phyloP scores from a whole-genome alignment of 2,888 invertebrate genomes.

The Bombylius discolor region DNA sequence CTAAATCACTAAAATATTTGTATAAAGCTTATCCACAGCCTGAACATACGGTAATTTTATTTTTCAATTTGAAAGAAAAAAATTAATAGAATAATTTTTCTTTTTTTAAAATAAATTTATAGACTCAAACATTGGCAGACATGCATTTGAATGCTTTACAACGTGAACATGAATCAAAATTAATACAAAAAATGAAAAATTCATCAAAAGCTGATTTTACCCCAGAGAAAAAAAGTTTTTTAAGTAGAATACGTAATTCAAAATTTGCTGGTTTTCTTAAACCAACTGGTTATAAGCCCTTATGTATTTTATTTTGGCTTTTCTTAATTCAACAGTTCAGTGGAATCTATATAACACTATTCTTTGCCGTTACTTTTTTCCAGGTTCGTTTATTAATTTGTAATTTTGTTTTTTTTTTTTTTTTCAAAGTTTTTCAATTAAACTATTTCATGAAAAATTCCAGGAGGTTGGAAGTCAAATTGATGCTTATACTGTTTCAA shows the following conservation, averaged over 20 bases:
- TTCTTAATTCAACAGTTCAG: constrained; percentile 48
- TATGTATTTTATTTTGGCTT: constrained; percentile 41
- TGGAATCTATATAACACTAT: constrained; percentile 48
- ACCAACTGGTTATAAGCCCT: constrained; percentile 47
- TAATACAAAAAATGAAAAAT: constrained; percentile 28
- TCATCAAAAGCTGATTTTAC: constrained; percentile 11
- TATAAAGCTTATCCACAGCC: constrained; percentile 37
- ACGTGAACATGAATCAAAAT: constrained; percentile 41
- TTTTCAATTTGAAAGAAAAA: neutral
- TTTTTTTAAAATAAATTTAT: neutral
- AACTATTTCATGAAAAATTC: neutral
- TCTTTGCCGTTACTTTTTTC: constrained; percentile 47
- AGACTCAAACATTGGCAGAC: constrained; percentile 37
- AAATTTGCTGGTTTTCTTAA: constrained; percentile 38
- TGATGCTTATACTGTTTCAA: constrained; percentile 43
- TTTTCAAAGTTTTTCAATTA: neutral
- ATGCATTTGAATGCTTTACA: constrained; percentile 40
- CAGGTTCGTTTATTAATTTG: constrained; percentile 28
- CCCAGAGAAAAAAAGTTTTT: neutral
- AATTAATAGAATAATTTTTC: neutral
- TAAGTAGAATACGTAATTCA: constrained; percentile 18
- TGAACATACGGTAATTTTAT: constrained; percentile 29
- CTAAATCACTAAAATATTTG: constrained; percentile 40
- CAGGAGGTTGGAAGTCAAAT: constrained; percentile 41
- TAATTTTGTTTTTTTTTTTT: neutral